Base-by-base conservation (phyloP, 2,113 vertebrate species). In the Gorsachius goisagi region DNA sequence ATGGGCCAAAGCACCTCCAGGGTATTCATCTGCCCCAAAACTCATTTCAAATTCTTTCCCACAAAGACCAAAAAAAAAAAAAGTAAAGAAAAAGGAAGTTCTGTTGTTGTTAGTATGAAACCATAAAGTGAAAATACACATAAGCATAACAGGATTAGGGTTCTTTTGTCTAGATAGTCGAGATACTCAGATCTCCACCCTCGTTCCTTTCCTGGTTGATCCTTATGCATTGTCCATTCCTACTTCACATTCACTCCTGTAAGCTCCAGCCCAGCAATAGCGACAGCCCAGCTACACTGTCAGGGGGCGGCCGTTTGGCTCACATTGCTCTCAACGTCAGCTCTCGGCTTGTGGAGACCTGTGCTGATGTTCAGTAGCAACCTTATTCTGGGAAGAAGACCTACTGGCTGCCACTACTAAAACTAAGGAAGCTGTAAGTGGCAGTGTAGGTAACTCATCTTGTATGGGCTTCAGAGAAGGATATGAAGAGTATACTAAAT, bases 41-140 rank as follows among this genome's bases (percentile, higher is more conserved):
- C 87, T 96, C 84, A 95, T 97, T 97, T 97, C 85, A 90, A 92
- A 88, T 74, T 95, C 47, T 86, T 96, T 88, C 55, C 79, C 85
- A 95, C 74, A 85, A 85, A 88, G 69, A 66, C 32, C 4, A 37
- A 5, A 32, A 20, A 12, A 24, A 52, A 52, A 52, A 75, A 27
- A 33, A 32, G 7, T 6, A 71, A 62, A 71, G 44, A n/a, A 22
- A 35, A 58, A 56, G 4, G 17, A 87, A 80, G 9, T 59, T 73
- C n/a, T 83, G n/a, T 30, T 88, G 22, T 33, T 93, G 33, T 3
- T 74, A 9, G 15, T 77, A 41, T 66, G 45, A 94, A 32, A 74
- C 32, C 27, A 45, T 41, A 75, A 90, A 75, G 16, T 6, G 7
- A 53, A 71, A 93, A 93, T 35, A 82, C 4, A 58, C 53, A 53